Base-by-base conservation (phyloP, 2,888 invertebrate genomes). In the Dryobota labecula region DNA sequence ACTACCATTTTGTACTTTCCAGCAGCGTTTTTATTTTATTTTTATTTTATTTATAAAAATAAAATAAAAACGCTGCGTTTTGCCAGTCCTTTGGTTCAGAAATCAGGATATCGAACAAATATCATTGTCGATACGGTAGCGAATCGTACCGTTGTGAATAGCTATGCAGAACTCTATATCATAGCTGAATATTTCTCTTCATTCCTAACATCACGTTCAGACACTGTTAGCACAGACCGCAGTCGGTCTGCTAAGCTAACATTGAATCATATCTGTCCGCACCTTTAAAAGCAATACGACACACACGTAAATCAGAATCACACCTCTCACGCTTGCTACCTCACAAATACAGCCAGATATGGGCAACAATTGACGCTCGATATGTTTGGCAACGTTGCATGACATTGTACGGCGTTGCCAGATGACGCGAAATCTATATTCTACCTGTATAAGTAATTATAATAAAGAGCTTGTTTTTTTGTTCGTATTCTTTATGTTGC, bases 271-370 rank as follows among this genome's bases (percentile, higher is more conserved):
- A 61, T 41, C 45, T 43, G 36, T 18, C 24, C 8, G 11, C 47
- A 53, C 47, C 47, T 66, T 70, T 70, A 79, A 78, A 78, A 76
- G 76, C 67, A 63, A 65, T 36, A 54, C 60, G 45, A 56, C 63
- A 56, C 43, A 51, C 38, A 51, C 60, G 66, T 80, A 71, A 67
- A 76, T 80, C 76, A 71, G 57, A 79, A 74, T 79, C 41, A 71
- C 54, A 53, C 56, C 69, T 56, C 54, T 60, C 54, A 36, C 27
- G 56, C 15, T 54, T 38, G 24, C 51, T n/a, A 41, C 27, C 45
- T 60, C 63, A 75, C 75, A 79, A 63, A 71, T 58, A 63, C 41
- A 13, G 36, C 36, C 18, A 13, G 13, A 27, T 30, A 15, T n/a
- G 5, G n/a, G 41, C 20, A 51, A 53, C 36, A 49, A 49, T 54